These are phyloP conservation scores for Melanotaenia trifasciata DNA, from an alignment of 2,797 vertebrate species.

Conservation along the genomic window DNA sequence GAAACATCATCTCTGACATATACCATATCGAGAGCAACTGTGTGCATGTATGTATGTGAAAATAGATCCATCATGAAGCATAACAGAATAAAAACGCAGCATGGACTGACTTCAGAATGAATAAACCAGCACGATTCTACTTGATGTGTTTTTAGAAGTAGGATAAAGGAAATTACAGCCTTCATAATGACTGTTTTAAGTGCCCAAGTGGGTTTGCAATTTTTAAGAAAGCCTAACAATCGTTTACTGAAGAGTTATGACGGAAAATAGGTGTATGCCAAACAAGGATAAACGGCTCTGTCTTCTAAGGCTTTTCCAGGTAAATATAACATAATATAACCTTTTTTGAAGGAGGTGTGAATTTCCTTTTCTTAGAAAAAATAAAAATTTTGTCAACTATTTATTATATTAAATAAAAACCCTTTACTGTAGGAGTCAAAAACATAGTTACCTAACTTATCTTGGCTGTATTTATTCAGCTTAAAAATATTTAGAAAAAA, in stretches of 20 bases:
- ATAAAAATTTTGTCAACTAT: background rate
- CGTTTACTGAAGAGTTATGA: background rate
- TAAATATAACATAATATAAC: background rate
- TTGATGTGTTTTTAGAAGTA: background rate
- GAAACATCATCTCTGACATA: background rate
- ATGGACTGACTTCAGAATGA: background rate
- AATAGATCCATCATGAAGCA: background rate
- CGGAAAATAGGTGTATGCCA: background rate
- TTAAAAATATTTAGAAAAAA: background rate
- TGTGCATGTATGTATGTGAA: background rate
- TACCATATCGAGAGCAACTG: background rate
- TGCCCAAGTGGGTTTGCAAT: background rate
- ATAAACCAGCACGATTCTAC: background rate
- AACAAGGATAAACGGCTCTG: constrained; percentile 5
- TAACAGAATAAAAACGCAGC: background rate
- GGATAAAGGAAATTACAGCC: background rate
- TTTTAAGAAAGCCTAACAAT: background rate
- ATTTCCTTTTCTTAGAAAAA: background rate
- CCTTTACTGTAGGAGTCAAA: background rate
- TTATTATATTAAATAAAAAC: background rate
- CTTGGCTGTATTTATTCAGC: background rate
- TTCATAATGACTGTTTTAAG: background rate
- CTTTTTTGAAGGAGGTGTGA: background rate
- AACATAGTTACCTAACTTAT: background rate
- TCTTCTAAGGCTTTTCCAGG: background rate